These are phyloP conservation scores for Drosophila aldrichi DNA, from an alignment of 2,888 invertebrate genomes.

Conservation along the genomic window DNA sequence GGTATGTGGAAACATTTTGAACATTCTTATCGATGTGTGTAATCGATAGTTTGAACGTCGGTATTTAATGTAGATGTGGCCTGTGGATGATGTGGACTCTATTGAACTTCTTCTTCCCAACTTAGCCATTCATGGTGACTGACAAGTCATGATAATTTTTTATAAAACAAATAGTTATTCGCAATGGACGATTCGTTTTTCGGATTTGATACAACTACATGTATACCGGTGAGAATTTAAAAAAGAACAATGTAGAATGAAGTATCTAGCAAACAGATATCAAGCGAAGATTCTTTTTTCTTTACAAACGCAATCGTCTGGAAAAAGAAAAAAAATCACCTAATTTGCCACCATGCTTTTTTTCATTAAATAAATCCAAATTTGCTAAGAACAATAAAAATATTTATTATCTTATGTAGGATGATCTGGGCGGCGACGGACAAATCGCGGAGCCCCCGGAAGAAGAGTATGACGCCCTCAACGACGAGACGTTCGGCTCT, in stretches of 20 bases:
- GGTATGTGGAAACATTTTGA: not conserved
- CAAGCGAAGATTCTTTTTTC: not conserved
- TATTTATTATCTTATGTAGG: slow-evolving; percentile 57
- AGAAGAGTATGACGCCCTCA: slow-evolving; percentile 95
- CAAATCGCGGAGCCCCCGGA: slow-evolving; percentile 90
- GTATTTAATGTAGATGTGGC: slow-evolving; percentile 51
- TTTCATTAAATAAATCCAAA: slow-evolving; percentile 5
- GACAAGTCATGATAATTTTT: slow-evolving; percentile 89
- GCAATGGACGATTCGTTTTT: slow-evolving; percentile 95
- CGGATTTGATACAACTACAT: slow-evolving; percentile 90
- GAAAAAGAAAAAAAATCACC: slow-evolving; percentile 35
- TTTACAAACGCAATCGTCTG: slow-evolving; percentile 7
- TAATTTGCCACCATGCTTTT: slow-evolving; percentile 36
- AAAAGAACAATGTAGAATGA: not conserved
- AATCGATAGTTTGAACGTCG: slow-evolving; percentile 28
- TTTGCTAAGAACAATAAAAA: slow-evolving; percentile 2
- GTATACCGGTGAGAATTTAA: slow-evolving; percentile 88
- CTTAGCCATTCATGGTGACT: slow-evolving; percentile 86
- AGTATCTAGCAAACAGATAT: not conserved
- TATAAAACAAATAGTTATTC: slow-evolving; percentile 86
- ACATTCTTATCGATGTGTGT: slow-evolving; percentile 23
- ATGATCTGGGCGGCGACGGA: slow-evolving; percentile 83
- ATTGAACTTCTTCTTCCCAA: slow-evolving; percentile 52
- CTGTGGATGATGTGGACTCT: slow-evolving; percentile 52
- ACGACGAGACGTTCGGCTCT: slow-evolving; percentile 96